Percentiles rank a stretch among this genome's conserved stretches.
These are phyloP conservation scores for Dexiosoma caninum DNA, from an alignment of 2,888 invertebrate genomes.

Conservation along the genomic window DNA sequence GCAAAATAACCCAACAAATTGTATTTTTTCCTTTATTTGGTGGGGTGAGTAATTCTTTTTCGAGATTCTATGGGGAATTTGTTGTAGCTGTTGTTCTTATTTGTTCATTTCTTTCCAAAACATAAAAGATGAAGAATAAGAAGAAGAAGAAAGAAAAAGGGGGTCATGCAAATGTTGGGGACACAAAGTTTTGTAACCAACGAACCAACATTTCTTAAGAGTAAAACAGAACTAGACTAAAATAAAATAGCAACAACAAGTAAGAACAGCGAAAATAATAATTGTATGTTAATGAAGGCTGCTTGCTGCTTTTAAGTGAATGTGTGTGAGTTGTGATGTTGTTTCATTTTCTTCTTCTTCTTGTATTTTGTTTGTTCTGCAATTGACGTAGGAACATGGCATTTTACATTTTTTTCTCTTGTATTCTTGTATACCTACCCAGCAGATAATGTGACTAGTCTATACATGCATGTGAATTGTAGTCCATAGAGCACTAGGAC, in stretches of 20 bases:
- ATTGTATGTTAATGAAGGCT: slow-evolving; percentile 60
- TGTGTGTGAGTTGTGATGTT: slow-evolving; percentile 11
- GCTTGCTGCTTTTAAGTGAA: slow-evolving; percentile 34
- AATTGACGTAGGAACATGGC: slow-evolving; percentile 50
- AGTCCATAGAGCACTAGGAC: too few species aligned
- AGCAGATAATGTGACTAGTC: too few species aligned
- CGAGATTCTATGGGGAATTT: slow-evolving; percentile 15
- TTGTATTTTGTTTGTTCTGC: slow-evolving; percentile 22
- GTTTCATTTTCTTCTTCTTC: slow-evolving; percentile 46
- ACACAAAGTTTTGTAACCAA: slow-evolving; percentile 12
- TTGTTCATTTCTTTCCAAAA: slow-evolving; percentile 20
- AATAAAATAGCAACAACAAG: slow-evolving; percentile 30
- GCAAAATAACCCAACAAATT: slow-evolving; percentile 40
- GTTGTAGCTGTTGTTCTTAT: neutral
- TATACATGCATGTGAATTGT: too few species aligned
- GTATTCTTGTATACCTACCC: slow-evolving; percentile 28
- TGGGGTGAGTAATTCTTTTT: neutral
- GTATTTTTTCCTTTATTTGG: neutral
- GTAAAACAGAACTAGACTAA: slow-evolving; percentile 31
- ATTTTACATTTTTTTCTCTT: slow-evolving; percentile 24
- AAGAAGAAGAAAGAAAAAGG: neutral
- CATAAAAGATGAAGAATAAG: neutral
- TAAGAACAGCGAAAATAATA: slow-evolving; percentile 26
- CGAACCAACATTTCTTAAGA: slow-evolving; percentile 29
- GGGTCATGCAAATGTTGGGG: neutral